Evolutionary conservation across 30 jellyfish, hydroid and myxozoan species (phyloP).

Genomic region (Catostylus mosaicus): DNA sequence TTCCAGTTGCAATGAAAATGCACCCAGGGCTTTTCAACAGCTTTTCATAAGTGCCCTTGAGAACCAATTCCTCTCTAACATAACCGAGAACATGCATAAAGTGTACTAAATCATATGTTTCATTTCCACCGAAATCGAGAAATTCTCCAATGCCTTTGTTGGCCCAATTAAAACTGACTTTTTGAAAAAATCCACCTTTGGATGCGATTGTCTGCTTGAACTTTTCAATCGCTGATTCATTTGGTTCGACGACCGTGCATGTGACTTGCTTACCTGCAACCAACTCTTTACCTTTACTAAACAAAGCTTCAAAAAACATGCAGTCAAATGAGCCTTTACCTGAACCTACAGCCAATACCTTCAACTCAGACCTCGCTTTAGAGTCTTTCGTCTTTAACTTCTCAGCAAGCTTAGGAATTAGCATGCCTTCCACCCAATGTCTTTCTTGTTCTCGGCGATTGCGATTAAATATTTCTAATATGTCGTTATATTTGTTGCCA

Average conservation of each 20-base stretch:
- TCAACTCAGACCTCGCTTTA: not conserved
- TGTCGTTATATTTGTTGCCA: not conserved
- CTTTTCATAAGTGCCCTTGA: not conserved
- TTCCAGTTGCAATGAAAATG: conserved; percentile 17
- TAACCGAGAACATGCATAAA: conserved; percentile 13
- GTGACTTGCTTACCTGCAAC: not conserved
- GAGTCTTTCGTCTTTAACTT: not conserved
- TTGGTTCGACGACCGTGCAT: conserved; percentile 25
- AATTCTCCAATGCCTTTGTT: conserved; percentile 13
- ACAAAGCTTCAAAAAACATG: conserved; percentile 1
- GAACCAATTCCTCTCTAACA: conserved; percentile 14
- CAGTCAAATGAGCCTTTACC: conserved; percentile 3
- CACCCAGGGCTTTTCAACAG: conserved; percentile 6
- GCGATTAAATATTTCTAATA: not conserved
- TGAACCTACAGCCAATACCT: conserved; percentile 4
- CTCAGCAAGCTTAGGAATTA: not conserved
- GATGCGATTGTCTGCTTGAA: not conserved
- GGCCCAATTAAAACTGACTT: conserved; percentile 12
- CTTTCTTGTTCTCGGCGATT: not conserved
- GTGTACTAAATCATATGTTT: conserved; percentile 8
- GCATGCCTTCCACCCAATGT: not conserved
- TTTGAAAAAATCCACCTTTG: not conserved
- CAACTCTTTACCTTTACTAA: not conserved
- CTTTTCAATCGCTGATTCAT: not conserved
- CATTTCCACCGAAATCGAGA: not conserved